Conservation (phyloP, 2,113 vertebrate genomes). For the Erpornis zantholeuca region DNA sequence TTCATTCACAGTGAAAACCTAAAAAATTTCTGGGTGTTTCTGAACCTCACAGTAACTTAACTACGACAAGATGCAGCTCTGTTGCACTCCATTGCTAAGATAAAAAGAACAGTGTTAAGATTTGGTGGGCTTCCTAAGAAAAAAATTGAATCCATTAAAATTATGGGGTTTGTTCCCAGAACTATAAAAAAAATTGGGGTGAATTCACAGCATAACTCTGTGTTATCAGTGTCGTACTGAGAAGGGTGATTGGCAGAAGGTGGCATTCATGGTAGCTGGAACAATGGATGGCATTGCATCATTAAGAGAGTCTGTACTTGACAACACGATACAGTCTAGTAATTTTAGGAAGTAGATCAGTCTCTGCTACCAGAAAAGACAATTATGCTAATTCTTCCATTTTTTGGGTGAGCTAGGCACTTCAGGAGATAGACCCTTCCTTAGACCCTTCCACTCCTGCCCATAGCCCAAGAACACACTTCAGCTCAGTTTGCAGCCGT, state of each 20-base stretch:
- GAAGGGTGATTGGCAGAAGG: background rate
- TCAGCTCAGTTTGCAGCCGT: background rate
- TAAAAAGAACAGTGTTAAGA: background rate
- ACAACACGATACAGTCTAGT: background rate
- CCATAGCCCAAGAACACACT: background rate
- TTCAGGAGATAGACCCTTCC: no score
- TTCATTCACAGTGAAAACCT: background rate
- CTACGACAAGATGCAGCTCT: background rate
- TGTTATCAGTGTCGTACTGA: background rate
- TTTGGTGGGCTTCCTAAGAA: background rate
- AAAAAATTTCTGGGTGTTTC: background rate
- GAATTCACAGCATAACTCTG: background rate
- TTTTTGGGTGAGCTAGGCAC: no score
- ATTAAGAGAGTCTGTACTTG: background rate
- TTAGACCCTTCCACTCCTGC: rapidly evolving
- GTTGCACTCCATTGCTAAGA: background rate
- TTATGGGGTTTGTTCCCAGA: background rate
- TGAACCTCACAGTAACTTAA: background rate
- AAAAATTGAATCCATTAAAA: background rate
- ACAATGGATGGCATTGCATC: background rate
- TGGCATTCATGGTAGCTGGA: background rate
- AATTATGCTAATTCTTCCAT: background rate
- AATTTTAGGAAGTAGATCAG: background rate
- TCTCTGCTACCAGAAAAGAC: background rate
- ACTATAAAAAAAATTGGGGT: background rate